Percentiles rank a stretch among this genome's conserved stretches.
These are phyloP conservation scores for Acrobasis suavella DNA, from an alignment of 2,888 invertebrate species.

Conservation along the genomic window DNA sequence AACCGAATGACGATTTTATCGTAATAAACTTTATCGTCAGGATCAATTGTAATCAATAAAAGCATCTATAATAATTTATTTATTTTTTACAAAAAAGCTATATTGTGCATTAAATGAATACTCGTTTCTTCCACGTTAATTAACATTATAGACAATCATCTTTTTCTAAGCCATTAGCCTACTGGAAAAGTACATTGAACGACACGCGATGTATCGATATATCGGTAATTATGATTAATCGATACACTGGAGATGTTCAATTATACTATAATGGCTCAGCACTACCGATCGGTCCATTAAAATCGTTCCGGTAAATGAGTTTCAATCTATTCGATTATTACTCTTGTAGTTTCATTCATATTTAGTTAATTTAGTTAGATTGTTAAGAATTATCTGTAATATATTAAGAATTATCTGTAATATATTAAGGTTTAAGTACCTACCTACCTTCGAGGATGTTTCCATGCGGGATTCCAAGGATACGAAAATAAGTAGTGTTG, in stretches of 20 bases:
- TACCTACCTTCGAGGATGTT: no score
- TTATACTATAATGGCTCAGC: slow-evolving; percentile 14
- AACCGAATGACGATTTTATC: no score
- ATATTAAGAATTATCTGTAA: no score
- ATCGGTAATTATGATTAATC: slow-evolving; percentile 39
- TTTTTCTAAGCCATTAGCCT: slow-evolving; percentile 14
- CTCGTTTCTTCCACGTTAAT: slow-evolving; percentile 3
- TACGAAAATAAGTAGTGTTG: no score
- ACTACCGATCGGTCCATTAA: slow-evolving; percentile 19
- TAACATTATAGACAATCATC: slow-evolving; percentile 15
- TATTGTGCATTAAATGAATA: background rate
- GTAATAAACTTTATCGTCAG: no score
- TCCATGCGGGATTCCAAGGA: no score
- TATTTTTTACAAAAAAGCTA: no score
- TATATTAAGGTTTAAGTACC: no score
- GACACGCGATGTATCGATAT: slow-evolving; percentile 43
- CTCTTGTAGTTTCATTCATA: background rate
- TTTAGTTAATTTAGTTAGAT: background rate
- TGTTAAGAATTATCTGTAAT: no score
- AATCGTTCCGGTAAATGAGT: slow-evolving; percentile 17
- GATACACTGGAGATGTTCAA: slow-evolving; percentile 24
- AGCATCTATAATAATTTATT: no score
- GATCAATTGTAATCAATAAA: no score
- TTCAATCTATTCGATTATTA: slow-evolving; percentile 8
- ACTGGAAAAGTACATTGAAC: slow-evolving; percentile 22